Base-by-base conservation (phyloP, 2,797 vertebrate species). In the Pachyuromys duprasi region DNA sequence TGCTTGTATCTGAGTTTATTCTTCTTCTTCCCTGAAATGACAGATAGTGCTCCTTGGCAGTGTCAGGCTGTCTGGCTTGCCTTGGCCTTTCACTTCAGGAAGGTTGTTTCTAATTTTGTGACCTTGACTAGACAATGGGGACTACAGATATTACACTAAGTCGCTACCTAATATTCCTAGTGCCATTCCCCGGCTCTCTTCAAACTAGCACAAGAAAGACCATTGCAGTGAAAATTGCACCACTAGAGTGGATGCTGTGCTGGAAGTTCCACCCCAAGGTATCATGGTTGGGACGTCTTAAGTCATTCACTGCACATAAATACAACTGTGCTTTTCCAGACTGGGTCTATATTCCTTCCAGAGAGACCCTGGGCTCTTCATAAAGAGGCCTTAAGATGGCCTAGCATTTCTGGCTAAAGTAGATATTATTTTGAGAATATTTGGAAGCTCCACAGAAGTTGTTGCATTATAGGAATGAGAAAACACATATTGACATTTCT, bases 401-500 rank as follows among this genome's bases (percentile, higher is more conserved):
- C n/a, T 42, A 90, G 91, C n/a, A 26, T 42, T 87, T 76, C 39
- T 63, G 49, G 26, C 79, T 72, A 82, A 80, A 76, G 91, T 18
- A 62, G 80, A 81, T 42, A 39, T 84, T 89, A 91, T 96, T 96
- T 74, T 84, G 80, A 95, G 90, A 89, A 63, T 84, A 93, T 90
- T 90, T 93, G 53, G 62, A 95, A 97, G 89, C 79, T 79, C n/a
- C 67, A 86, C 60, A 79, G 65, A 84, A 96, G 91, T 82, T 95
- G 72, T 78, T 95, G 72, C 84, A 97, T 93, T 90, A 86, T 49
- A 94, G 62, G 80, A 96, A 42, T 86, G 42, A 65, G n/a, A 86
- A 82, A 93, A 91, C 53, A 93, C 31, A 14, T 82, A 94, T 90
- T 96, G 94, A 94, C 86, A 96, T 96, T 96, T 95, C 89, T 65